Evolutionary conservation across 2,888 invertebrate genomes (phyloP), one percentile per base, ranked within the genome.

Genomic region (Chelonus formosanus): DNA sequence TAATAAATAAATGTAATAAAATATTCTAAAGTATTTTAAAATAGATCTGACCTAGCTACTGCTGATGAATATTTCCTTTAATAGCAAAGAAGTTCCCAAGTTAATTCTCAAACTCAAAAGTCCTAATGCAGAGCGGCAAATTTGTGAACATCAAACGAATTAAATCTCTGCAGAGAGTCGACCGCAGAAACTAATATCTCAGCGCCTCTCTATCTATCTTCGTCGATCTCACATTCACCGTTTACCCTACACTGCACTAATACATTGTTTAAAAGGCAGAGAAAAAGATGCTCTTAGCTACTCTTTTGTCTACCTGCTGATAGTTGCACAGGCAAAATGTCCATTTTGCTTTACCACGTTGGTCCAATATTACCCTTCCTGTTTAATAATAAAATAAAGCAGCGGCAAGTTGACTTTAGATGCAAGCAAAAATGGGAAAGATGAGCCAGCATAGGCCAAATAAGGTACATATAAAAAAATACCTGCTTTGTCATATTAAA

Each of bases 121-220:
- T 65, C 32, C 35, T 63, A 66, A 67, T 61, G 69, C 65, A 70
- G 76, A 71, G 82, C 83, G 84, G 84, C 79, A 76, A 81, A 80
- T 82, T 80, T 78, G 83, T 78, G 81, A 82, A 83, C 84, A 83
- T 84, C 83, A 84, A 83, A 84, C 82, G 84, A 83, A 83, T 84
- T 84, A 83, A 84, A 82, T 81, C 80, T 81, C 81, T 76, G 77
- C 79, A 79, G 80, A 78, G 80, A 80, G 79, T 75, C 82, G 81
- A 84, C 84, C 83, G 82, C 83, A 84, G 83, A 83, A 84, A 84
- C 84, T 84, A 73, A 72, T 72, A 71, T 73, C 74, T 71, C 73
- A 71, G 71, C 71, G 72, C 72, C 70, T 73, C 68, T 69, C 65
- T 55, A 53, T 69, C 73, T 68, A 63, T 48, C 61, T 69, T 56